Percentiles rank a stretch among this genome's conserved stretches.
Evolutionary conservation across 2,797 vertebrate species (phyloP).

Genomic region (Alfaro cultratus): DNA sequence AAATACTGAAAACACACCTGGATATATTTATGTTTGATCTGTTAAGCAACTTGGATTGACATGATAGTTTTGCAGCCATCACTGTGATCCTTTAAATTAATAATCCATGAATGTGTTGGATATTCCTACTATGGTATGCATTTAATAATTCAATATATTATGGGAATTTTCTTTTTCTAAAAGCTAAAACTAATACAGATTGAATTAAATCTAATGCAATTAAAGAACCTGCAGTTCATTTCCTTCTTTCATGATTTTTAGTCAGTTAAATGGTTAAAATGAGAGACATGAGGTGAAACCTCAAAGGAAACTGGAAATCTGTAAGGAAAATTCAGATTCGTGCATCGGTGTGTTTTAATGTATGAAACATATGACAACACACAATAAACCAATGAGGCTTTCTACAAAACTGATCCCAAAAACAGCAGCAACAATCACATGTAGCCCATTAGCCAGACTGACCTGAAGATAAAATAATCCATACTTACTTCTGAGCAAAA

Average conservation of each 20-base stretch:
- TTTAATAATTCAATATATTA: not conserved
- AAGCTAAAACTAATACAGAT: not conserved
- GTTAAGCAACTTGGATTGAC: too few species aligned
- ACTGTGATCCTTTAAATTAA: not conserved
- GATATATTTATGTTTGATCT: not conserved
- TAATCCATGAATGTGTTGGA: not conserved
- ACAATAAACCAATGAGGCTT: not conserved
- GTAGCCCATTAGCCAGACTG: too few species aligned
- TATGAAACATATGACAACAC: not conserved
- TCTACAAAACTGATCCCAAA: not conserved
- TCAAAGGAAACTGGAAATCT: not conserved
- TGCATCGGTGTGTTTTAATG: not conserved
- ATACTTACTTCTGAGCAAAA: conserved; percentile 79
- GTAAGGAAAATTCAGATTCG: not conserved
- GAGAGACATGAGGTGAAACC: not conserved
- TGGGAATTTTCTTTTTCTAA: not conserved
- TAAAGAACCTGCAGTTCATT: not conserved
- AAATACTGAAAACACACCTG: not conserved
- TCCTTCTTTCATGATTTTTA: not conserved
- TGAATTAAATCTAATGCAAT: too few species aligned
- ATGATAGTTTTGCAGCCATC: not conserved
- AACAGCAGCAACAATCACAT: not conserved
- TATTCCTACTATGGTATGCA: not conserved
- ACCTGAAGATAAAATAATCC: not conserved
- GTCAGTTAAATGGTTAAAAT: not conserved